phyloP scores from a whole-genome alignment of 1,140 invertebrate species.

The Carcinoscorpius rotundicauda region DNA sequence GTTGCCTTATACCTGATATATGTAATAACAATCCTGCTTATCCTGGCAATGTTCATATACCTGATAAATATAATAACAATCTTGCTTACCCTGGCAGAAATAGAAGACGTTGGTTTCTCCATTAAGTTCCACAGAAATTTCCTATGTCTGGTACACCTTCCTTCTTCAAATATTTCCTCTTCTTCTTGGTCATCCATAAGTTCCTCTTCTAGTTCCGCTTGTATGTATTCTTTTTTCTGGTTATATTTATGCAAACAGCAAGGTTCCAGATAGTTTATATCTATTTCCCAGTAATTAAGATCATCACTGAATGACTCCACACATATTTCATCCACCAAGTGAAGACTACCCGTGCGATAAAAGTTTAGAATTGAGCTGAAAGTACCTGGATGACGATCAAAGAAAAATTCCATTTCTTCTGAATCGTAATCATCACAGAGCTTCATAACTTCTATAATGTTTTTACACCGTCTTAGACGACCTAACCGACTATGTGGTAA shows the following conservation, averaged over 20 bases:
- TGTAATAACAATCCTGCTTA: too few species aligned
- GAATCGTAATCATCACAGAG: constrained; percentile 87
- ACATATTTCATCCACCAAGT: constrained; percentile 98
- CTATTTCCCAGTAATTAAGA: constrained; percentile 95
- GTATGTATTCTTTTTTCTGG: constrained; percentile 93
- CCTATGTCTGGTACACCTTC: constrained; percentile 84
- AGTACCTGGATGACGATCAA: constrained; percentile 93
- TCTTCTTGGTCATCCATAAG: constrained; percentile 74
- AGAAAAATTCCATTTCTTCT: constrained; percentile 97
- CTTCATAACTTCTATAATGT: constrained; percentile 87
- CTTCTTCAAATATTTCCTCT: constrained; percentile 92
- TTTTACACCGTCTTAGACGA: constrained; percentile 79
- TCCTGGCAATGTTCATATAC: too few species aligned
- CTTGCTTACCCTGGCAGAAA: constrained; percentile 84
- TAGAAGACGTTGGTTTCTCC: constrained; percentile 93
- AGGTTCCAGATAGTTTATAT: constrained; percentile 92
- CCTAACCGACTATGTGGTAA: constrained; percentile 90
- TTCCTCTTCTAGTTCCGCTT: constrained; percentile 97
- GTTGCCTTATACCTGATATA: too few species aligned
- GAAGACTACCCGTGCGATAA: constrained; percentile 92
- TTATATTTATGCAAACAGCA: constrained; percentile 99
- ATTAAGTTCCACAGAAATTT: constrained; percentile 96
- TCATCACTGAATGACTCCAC: constrained; percentile 96
- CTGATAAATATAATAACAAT: too few species aligned
- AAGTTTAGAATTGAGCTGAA: constrained; percentile 97